Evolutionary conservation across 2,797 vertebrate species (phyloP), one percentile per base, ranked within the genome.

Genomic region (Hemibagrus guttatus): DNA sequence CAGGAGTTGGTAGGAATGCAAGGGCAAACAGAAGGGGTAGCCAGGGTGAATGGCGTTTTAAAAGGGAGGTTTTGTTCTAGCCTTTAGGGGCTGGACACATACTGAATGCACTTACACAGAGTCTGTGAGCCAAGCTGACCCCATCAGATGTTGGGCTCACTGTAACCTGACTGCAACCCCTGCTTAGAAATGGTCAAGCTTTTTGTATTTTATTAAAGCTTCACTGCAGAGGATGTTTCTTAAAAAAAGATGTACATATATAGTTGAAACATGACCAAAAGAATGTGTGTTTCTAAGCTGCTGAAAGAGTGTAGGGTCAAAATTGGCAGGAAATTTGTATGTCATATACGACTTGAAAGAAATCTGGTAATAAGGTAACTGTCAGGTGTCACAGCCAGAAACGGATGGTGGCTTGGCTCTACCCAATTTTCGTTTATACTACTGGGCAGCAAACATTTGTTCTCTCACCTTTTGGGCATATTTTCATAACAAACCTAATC

Each of bases 21-120:
- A 86, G 88, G 90, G 84, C 79, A 80, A 86, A 85, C 31, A 23
- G 81, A 86, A 84, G 1, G 81, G 85, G 79, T 83, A 64, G 46
- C 58, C 92, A 92, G 94, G 93, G 93, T 95, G 95, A 95, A 95
- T 95, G 92, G 92, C 86, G 11, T 66, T 82, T 82, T 82, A 79
- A 88, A 89, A 89, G 83, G 64, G 83, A 83, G 54, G 78, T 87
- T 79, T 84, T 84, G 69, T 90, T 84, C 66, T 69, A 86, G 81
- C 69, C 64, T 81, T 35, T 61, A 80, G 84, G 64, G 72, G 63
- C 78, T 80, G 59, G 42, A 86, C 16, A 81, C 54, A 63, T 54
- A 79, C 39, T 87, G 52, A 69, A 84, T 68, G 35, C 49, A 75
- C 42, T 52, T 52, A 35, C 81, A 84, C 83, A 64, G 31, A 86